Conservation (phyloP, 2,113 vertebrate species). For the Sphaerodactylus townsendi region DNA sequence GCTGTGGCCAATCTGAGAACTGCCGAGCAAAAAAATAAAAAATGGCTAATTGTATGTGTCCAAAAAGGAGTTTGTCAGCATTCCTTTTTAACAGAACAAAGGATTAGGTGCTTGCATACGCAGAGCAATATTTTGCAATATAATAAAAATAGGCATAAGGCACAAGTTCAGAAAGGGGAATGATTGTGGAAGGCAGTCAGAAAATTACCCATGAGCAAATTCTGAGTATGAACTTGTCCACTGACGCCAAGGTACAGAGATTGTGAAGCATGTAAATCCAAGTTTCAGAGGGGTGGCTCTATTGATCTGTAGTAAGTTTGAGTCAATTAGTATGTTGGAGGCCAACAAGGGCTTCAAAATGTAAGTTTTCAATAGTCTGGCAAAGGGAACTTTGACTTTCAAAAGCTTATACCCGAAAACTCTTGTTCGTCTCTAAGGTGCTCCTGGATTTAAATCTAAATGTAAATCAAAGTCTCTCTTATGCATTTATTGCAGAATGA, state of each 20-base stretch:
- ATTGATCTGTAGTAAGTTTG: no score
- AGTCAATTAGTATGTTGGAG: no score
- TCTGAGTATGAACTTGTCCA: constrained; percentile 40
- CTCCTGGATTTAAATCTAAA: no score
- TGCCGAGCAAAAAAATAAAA: constrained; percentile 49
- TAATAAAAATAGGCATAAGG: constrained; percentile 34
- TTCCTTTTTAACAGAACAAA: constrained; percentile 31
- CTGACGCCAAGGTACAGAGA: constrained; percentile 32
- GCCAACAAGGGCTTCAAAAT: no score
- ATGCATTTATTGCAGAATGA: constrained; percentile 18
- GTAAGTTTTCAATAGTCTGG: no score
- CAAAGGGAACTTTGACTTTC: no score
- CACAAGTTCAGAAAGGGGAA: constrained; percentile 55
- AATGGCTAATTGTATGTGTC: constrained; percentile 42
- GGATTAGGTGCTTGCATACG: constrained; percentile 55
- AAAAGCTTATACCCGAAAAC: no score
- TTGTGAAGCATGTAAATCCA: constrained; percentile 48
- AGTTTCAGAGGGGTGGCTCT: no score
- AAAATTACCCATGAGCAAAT: constrained; percentile 50
- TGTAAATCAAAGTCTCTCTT: no score
- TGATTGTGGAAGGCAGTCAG: constrained; percentile 40
- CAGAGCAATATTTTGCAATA: constrained; percentile 40
- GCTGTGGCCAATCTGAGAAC: constrained; percentile 29
- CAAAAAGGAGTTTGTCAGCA: background rate
- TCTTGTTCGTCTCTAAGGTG: no score